A percentile compares a stretch with the other conserved stretches of the same genome.
These are phyloP conservation scores for Bradysia coprophila DNA, from an alignment of 1,140 invertebrate genomes.

Conservation along the genomic window DNA sequence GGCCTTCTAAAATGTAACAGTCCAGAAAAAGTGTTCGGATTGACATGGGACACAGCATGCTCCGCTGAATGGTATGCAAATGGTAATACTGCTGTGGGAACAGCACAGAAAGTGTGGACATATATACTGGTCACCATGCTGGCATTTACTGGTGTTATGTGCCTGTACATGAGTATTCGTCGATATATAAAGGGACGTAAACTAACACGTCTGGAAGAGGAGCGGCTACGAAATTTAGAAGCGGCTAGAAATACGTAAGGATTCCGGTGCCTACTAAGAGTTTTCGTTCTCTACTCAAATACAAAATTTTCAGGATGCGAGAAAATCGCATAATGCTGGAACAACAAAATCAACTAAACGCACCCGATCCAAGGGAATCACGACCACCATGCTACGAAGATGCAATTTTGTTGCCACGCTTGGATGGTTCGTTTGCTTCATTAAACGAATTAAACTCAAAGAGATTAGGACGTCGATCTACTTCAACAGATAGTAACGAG, in stretches of 20 bases:
- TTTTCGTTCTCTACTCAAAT: background rate
- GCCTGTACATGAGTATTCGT: slow-evolving; percentile 29
- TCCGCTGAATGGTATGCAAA: slow-evolving; percentile 32
- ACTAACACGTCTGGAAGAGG: slow-evolving; percentile 21
- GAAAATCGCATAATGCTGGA: slow-evolving; percentile 31
- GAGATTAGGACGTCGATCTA: background rate
- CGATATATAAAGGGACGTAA: slow-evolving; percentile 27
- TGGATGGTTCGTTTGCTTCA: slow-evolving; percentile 34
- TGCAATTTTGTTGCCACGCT: slow-evolving; percentile 45
- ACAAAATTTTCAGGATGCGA: slow-evolving; percentile 18
- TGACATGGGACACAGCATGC: slow-evolving; percentile 44
- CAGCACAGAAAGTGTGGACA: slow-evolving; percentile 34
- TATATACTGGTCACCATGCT: slow-evolving; percentile 34
- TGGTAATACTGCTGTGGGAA: slow-evolving; percentile 16
- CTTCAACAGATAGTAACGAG: background rate
- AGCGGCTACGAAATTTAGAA: slow-evolving; percentile 31
- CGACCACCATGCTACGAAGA: slow-evolving; percentile 53
- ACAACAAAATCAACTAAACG: slow-evolving; percentile 33
- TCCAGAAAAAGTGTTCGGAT: slow-evolving; percentile 34
- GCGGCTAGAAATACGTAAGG: slow-evolving; percentile 36
- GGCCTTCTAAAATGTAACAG: slow-evolving; percentile 33
- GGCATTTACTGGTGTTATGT: slow-evolving; percentile 25
- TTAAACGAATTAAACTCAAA: slow-evolving; percentile 24
- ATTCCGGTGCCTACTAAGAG: no score
- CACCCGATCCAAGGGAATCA: slow-evolving; percentile 40